Base-by-base conservation (phyloP, 2,888 invertebrate species). In the Congeria kusceri region DNA sequence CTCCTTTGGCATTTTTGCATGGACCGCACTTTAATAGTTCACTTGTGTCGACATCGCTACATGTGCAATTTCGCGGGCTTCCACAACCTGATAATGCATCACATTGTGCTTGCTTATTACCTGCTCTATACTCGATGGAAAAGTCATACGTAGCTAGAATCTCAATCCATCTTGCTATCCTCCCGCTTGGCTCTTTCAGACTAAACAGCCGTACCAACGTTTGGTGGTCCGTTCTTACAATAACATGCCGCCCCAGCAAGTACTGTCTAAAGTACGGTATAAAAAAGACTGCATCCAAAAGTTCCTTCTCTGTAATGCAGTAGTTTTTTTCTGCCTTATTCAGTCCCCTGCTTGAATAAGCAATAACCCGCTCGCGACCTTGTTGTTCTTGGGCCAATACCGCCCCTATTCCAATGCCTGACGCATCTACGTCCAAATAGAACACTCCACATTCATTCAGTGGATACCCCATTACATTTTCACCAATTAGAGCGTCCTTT, bases 161-260 rank as follows among this genome's bases (percentile, higher is more conserved):
- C 32, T 61, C 61, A n/a, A 61, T 61, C 61, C 61, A 61, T 0
- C 61, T 3, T 28, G 61, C 61, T 28, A 66, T 66, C 25, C 66
- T 73, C 4, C 65, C 58, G 9, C 47, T 73, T 28, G 72, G 72
- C 25, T 73, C 72, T 66, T 73, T 73, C 18, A 73, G 59, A 3
- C 59, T 28, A 32, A 59, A 65, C 15, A 73, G 27, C 49, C 49
- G 58, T 1, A 47, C 49, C 13, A 29, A 32, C 4, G 28, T 20
- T 20, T 53, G 53, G 53, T 53, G 53, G 18, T 53, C 53, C 11
- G 53, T 53, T 7, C 53, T 9, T 39, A 61, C 61, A 4, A 32
- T 18, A 39, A 61, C 29, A 20, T n/a, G 20, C 61, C 61, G 15
- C 15, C 32, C 61, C 9, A 66, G 25, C 18, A 73, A 18, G n/a